Conservation (phyloP, 2,113 vertebrate genomes). For the Leucosticte australis region DNA sequence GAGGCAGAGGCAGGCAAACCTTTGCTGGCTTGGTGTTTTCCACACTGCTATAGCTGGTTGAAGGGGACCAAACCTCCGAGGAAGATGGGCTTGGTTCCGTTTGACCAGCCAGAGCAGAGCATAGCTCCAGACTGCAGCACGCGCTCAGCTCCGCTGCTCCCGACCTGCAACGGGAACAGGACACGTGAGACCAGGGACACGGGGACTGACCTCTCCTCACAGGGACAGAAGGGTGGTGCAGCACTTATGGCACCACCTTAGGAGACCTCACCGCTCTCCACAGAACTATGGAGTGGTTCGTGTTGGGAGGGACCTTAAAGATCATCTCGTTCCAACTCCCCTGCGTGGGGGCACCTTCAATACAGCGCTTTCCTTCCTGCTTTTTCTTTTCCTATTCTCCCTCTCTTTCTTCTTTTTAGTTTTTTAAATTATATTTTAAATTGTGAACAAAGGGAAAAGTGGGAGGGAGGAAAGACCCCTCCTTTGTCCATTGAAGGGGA, state of each 20-base stretch:
- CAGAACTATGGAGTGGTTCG: not conserved
- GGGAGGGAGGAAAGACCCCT: not conserved
- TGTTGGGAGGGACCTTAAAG: not conserved
- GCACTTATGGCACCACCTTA: too few relatives aligned
- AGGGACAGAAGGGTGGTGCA: not conserved
- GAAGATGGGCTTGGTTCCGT: conserved; percentile 99
- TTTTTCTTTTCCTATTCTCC: not conserved
- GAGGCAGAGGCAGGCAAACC: not conserved
- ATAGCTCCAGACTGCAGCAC: not conserved
- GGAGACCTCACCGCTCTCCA: not conserved
- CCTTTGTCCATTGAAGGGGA: conserved; percentile 62
- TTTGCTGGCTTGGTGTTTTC: conserved; percentile 42
- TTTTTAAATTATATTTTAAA: not conserved
- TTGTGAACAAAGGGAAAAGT: not conserved
- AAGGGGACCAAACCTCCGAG: conserved; percentile 99
- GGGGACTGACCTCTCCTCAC: too few relatives aligned
- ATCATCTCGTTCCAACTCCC: rapidly evolving
- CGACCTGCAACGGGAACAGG: conserved; percentile 53
- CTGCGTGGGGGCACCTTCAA: not conserved
- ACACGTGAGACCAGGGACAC: not conserved
- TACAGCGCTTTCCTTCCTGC: not conserved
- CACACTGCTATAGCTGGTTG: conserved; percentile 97
- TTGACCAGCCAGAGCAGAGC: conserved; percentile 99
- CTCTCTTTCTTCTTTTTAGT: rapidly evolving
- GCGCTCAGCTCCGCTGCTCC: rapidly evolving